Evolutionary conservation across 1,140 invertebrate genomes (phyloP), one percentile per base, ranked within the genome.

Genomic region (Adelges cooleyi): DNA sequence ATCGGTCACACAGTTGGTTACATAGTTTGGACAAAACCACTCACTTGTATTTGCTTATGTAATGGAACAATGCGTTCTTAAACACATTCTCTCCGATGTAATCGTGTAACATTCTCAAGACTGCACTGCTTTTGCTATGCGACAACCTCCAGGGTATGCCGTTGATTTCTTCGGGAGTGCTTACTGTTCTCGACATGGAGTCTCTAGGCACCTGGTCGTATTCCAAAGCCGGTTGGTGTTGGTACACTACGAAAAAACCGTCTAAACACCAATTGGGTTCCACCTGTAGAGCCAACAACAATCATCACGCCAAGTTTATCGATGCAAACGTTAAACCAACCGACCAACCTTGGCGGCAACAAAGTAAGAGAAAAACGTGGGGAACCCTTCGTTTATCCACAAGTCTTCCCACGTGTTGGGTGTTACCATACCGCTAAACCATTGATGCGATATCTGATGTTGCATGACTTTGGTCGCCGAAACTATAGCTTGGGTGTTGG

Each of bases 41-140:
- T 59, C 82, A 87, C 29, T 79, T 78, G 67, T 82, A 80, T 68
- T 80, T 79, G 20, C 77, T 77, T 23, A 87, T 72, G 73, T 87
- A 89, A 48, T 80, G 80, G 66, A 73, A 79, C 2, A 93, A 75
- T 29, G 88, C 90, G 13, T 77, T 72, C 17, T 80, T 78, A 73
- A 85, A 91, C 3, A 83, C 82, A 2, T 84, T 76, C 48, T 90
- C 82, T 1, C 88, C 87, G 6, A 95, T 76, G 75, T 93, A 92
- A 72, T 85, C 78, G 65, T 84, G 81, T 86, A 95, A 90, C 92
- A 95, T 95, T 10, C 90, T 78, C 48, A 95, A 84, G 11, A 95
- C 78, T 4, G 78, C 80, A 15, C 82, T 80, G 65, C 79, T 77
- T 27, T n/a, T 17, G 67, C 56, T 23, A 25, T 29, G 4, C 11